A percentile compares a stretch with the other conserved stretches of the same genome.
Conservation (phyloP, 2,797 vertebrate species). For the Cercopithecus neglectus region DNA sequence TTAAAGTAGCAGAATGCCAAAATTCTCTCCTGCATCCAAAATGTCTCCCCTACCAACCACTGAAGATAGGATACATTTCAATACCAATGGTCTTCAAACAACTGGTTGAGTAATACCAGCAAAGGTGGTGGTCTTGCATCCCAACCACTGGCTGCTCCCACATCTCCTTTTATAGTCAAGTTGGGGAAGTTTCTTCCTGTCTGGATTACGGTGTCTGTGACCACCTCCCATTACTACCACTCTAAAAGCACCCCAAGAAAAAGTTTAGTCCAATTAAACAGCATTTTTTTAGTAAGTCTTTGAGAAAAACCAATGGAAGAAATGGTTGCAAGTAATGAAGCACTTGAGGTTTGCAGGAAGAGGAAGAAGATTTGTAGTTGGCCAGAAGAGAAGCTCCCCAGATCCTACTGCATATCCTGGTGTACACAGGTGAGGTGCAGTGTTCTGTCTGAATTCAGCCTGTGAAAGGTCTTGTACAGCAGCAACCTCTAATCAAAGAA, state of each 20-base stretch:
- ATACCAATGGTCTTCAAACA: background rate
- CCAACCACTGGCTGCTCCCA: background rate
- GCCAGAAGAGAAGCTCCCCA: background rate
- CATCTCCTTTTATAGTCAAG: background rate
- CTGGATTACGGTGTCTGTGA: background rate
- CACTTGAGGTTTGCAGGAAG: background rate
- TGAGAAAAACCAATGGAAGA: background rate
- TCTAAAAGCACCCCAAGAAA: background rate
- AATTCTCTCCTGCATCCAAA: background rate
- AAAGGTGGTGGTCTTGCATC: background rate
- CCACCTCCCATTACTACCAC: background rate
- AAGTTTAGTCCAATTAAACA: background rate
- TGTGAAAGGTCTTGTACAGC: background rate
- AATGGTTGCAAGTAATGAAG: background rate
- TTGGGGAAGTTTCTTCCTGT: background rate
- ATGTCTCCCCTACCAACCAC: background rate
- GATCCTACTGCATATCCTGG: too few relatives aligned
- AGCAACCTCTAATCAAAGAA: background rate
- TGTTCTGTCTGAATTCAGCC: background rate
- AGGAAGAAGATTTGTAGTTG: background rate
- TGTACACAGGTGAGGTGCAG: background rate
- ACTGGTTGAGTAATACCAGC: background rate
- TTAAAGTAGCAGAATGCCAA: background rate
- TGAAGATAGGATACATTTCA: background rate
- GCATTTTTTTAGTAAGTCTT: background rate